These are phyloP conservation scores for Caenorhabditis briggsae DNA, from an alignment of 1,140 invertebrate genomes.

Conservation along the genomic window DNA sequence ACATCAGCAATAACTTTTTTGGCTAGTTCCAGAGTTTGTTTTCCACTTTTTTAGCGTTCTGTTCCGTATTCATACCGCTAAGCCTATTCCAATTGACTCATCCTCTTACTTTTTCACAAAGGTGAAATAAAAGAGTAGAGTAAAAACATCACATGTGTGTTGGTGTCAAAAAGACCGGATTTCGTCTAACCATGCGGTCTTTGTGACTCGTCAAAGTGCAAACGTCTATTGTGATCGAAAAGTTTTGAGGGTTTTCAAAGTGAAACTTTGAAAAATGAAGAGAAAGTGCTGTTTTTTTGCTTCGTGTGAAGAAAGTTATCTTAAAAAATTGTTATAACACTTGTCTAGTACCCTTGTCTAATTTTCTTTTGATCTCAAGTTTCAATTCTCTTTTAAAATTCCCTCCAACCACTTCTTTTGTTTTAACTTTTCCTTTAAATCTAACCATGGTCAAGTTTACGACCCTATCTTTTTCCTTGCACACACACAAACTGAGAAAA, in stretches of 20 bases:
- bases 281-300: too few species aligned
- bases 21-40: too few species aligned
- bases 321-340: too few species aligned
- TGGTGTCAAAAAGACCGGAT: conserved; percentile 46
- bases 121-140: not conserved
- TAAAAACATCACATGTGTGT: conserved; percentile 14
- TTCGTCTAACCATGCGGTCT: conserved; percentile 13
- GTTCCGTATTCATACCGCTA: not conserved
- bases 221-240: not conserved
- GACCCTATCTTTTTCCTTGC: not conserved
- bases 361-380: too few species aligned
- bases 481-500: not conserved
- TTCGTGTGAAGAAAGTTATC: too few species aligned
- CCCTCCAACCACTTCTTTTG: too few species aligned
- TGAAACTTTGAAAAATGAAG: too few species aligned
- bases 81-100: conserved; percentile 21
- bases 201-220: conserved; percentile 17
- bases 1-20: too few species aligned
- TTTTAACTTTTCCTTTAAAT: not conserved
- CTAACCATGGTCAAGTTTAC: not conserved
- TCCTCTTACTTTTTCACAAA: not conserved
- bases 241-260: not conserved
- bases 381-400: too few species aligned
- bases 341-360: too few species aligned
- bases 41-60: not conserved